Conservation (phyloP, 2,888 invertebrate genomes). For the Protodeltote pygarga region DNA sequence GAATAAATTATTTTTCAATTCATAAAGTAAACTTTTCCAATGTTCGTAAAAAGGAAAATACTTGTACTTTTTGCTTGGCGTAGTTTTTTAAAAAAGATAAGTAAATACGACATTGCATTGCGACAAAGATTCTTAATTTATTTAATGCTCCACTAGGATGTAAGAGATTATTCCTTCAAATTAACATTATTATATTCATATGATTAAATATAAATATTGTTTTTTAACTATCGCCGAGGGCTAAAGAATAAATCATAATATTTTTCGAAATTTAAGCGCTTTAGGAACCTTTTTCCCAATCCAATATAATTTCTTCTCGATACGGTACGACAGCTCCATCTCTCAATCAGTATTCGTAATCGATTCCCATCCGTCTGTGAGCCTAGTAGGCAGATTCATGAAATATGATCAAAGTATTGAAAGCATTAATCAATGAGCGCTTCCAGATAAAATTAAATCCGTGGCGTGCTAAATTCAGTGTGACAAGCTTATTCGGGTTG, state of each 20-base stretch:
- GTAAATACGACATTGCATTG: too few relatives aligned
- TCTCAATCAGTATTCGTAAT: slow-evolving; percentile 11
- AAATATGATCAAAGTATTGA: slow-evolving; percentile 15
- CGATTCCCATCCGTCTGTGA: slow-evolving; percentile 23
- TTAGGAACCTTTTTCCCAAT: too few relatives aligned
- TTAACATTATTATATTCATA: too few relatives aligned
- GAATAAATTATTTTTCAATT: slow-evolving; percentile 28
- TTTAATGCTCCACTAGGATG: too few relatives aligned
- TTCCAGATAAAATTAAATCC: slow-evolving; percentile 36
- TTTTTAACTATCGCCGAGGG: too few relatives aligned
- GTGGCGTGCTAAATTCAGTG: slow-evolving; percentile 35
- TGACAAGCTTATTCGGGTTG: slow-evolving; percentile 53
- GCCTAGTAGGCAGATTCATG: slow-evolving; percentile 8
- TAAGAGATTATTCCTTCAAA: too few relatives aligned
- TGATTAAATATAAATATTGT: too few relatives aligned
- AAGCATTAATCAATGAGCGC: slow-evolving; percentile 20
- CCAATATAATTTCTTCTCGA: not conserved
- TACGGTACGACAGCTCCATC: slow-evolving; percentile 6
- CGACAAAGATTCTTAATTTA: too few relatives aligned
- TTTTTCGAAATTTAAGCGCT: slow-evolving; percentile 1
- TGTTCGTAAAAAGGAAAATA: not conserved
- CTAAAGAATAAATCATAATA: not conserved
- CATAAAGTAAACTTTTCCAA: slow-evolving; percentile 7
- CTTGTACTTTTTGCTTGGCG: too few relatives aligned
- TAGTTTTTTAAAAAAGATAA: too few relatives aligned